Evolutionary conservation across 1,140 invertebrate genomes (phyloP), one percentile per base, ranked within the genome.

Genomic region (Stenopsyche tienmushanensis): DNA sequence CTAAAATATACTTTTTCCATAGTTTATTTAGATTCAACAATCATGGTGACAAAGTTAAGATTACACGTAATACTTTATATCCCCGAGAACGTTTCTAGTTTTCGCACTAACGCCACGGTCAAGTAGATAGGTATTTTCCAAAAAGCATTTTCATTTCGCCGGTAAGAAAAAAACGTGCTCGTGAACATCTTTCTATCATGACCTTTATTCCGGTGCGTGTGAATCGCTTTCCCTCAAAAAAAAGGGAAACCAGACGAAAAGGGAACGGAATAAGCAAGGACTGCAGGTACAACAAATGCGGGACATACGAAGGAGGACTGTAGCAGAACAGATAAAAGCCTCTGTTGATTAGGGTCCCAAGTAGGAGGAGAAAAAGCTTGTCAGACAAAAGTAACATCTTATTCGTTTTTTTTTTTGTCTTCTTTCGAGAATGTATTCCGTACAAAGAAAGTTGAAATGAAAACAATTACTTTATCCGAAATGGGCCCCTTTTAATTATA

Each of bases 341-440:
- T 60, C 57, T 60, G 41, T 60, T 60, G 57, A 60, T 60, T 60
- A 60, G 57, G 57, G 57, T 60, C 42, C 57, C 57, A 60, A 60
- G 57, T 60, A 47, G 57, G 57, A 42, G 57, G 57, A 47, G 57
- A 60, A 60, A 60, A 60, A 60, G 24, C 57, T 60, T 60, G 57
- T 60, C 57, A 60, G 57, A 45, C 57, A 60, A 57, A 60, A 60
- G 57, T 60, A 60, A 60, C 57, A 60, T 60, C 57, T 60, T 60
- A 60, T 60, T 60, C 57, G 57, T 20, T 20, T 20, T 47, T 26
- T 45, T 23, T 20, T 47, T 47, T 13, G 13, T 23, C 57, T 15
- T 10, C 20, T 15, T 17, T 47, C n/a, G n/a, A n/a, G n/a, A 8
- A 8, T 39, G 34, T 34, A 34, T 34, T 7, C 5, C 13, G 29